These are phyloP conservation scores for Heterotis niloticus DNA, from an alignment of 2,113 vertebrate genomes.

Conservation along the genomic window DNA sequence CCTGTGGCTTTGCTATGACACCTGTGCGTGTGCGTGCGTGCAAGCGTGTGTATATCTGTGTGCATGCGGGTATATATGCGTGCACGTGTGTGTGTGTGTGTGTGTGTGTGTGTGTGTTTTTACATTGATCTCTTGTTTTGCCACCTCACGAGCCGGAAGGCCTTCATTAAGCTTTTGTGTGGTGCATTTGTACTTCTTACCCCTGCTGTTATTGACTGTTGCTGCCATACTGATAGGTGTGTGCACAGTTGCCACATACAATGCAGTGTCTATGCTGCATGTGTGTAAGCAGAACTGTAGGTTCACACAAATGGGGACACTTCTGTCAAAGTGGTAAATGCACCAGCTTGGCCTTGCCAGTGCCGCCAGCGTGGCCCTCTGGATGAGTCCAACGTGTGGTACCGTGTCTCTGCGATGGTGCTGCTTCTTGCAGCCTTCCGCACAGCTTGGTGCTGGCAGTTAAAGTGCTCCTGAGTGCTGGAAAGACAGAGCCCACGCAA, in stretches of 20 bases:
- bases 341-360: too few relatives aligned
- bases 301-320: not conserved
- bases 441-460: not conserved
- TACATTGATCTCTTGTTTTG: not conserved
- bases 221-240: too few relatives aligned
- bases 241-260: too few relatives aligned
- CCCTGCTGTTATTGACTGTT: not conserved
- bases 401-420: not conserved
- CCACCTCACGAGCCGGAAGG: not conserved
- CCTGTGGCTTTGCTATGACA: slow-evolving; percentile 35
- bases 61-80: not conserved
- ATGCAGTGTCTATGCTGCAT: too few relatives aligned
- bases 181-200: slow-evolving; percentile 3
- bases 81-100: not conserved
- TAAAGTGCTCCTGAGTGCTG: not conserved
- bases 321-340: not conserved
- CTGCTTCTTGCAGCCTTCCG: not conserved
- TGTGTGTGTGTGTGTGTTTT: slow-evolving; percentile 1
- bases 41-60: slow-evolving; percentile 20
- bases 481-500: not conserved
- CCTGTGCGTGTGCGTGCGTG: not conserved
- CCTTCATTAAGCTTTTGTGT: not conserved
- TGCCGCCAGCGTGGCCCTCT: too few relatives aligned
- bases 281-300: slow-evolving; percentile 2
- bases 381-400: too few relatives aligned